Evolutionary conservation across 1,140 invertebrate genomes (phyloP).

Genomic region (Drosophila pachea): DNA sequence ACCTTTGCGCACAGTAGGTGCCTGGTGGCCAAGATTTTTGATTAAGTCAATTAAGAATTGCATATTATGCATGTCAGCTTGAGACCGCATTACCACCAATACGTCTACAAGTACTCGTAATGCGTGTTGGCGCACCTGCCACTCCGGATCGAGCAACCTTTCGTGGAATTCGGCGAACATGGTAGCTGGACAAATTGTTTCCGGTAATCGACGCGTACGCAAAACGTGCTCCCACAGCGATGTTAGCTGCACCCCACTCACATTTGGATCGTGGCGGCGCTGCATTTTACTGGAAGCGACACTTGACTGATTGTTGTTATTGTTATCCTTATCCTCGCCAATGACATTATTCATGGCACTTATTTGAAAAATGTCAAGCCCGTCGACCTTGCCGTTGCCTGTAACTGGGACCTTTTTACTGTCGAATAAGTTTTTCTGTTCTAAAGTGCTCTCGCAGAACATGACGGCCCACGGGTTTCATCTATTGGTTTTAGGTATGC

Average conservation of each 20-base stretch:
- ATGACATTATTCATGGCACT: constrained; percentile 12
- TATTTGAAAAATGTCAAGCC: constrained; percentile 34
- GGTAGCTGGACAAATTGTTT: constrained; percentile 82
- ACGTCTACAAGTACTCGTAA: constrained; percentile 87
- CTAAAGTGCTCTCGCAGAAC: constrained; percentile 72
- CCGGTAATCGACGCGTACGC: constrained; percentile 81
- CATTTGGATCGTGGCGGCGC: constrained; percentile 34
- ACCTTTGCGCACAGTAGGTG: constrained; percentile 87
- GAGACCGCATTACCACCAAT: constrained; percentile 83
- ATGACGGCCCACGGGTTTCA: constrained; percentile 28
- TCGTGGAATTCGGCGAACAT: constrained; percentile 85
- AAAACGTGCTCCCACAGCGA: constrained; percentile 88
- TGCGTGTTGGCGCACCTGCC: constrained; percentile 89
- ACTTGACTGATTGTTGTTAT: constrained; percentile 42
- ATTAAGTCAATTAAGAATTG: constrained; percentile 82
- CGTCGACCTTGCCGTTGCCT: constrained; percentile 38
- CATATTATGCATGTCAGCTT: constrained; percentile 82
- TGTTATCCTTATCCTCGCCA: constrained; percentile 27
- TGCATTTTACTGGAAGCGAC: constrained; percentile 36
- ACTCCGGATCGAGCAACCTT: constrained; percentile 87
- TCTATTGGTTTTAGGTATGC: background rate
- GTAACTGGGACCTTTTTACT: constrained; percentile 11
- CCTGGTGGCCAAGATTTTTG: constrained; percentile 86
- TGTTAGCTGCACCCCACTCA: constrained; percentile 81
- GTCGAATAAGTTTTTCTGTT: constrained; percentile 43